Evolutionary conservation across 2,888 invertebrate species (phyloP).

Genomic region (Pharmacophagus antenor): DNA sequence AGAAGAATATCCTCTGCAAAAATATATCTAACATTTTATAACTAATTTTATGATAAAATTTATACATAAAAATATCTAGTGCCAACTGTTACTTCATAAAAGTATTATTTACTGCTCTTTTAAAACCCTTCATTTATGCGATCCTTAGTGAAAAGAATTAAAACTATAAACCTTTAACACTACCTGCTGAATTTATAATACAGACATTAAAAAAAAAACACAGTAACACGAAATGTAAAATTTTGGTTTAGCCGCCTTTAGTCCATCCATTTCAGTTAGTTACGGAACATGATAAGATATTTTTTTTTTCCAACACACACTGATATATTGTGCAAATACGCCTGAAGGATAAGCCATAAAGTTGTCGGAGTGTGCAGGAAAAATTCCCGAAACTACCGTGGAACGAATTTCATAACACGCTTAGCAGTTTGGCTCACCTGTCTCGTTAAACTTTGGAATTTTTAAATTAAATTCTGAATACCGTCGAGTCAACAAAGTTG

Average conservation of each 20-base stretch:
- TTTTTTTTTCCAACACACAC: constrained; percentile 38
- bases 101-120: too few species aligned
- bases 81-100: too few species aligned
- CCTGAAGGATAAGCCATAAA: constrained; percentile 68
- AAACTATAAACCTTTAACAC: too few species aligned
- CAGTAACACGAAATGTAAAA: constrained; percentile 6
- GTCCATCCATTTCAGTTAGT: constrained; percentile 21
- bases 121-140: too few species aligned
- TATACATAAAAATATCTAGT: too few species aligned
- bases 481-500: constrained; percentile 69
- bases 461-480: constrained; percentile 79
- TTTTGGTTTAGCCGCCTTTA: constrained; percentile 10
- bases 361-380: constrained; percentile 61
- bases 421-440: constrained; percentile 77
- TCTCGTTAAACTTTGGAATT: constrained; percentile 78
- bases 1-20: too few species aligned
- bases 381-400: constrained; percentile 73
- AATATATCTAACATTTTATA: too few species aligned
- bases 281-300: constrained; percentile 36
- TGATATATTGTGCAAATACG: constrained; percentile 49
- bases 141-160: too few species aligned
- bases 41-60: too few species aligned
- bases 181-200: not conserved
- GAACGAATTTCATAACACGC: constrained; percentile 77
- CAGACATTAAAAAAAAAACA: not conserved